These are phyloP conservation scores for Nebria ingens DNA, from an alignment of 1,140 invertebrate species.

Conservation along the genomic window DNA sequence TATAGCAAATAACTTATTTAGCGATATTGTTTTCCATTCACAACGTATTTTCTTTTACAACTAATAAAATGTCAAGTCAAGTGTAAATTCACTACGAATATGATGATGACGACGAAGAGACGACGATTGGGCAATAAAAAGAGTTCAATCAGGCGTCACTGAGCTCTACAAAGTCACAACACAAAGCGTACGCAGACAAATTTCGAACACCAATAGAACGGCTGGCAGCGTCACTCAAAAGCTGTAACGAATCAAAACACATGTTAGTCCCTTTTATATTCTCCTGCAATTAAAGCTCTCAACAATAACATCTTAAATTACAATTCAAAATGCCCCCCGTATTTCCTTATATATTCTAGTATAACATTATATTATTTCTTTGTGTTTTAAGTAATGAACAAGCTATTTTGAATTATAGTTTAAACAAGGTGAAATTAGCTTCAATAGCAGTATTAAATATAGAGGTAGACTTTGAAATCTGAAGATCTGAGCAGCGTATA, in stretches of 20 bases:
- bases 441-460: too few species aligned
- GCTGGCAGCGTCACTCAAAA: slow-evolving; percentile 40
- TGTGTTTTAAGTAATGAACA: too few species aligned
- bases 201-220: neutral
- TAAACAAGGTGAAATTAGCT: too few species aligned
- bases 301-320: neutral
- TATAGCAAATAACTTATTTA: slow-evolving; percentile 5
- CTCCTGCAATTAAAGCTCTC: too few species aligned
- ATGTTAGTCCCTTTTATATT: too few species aligned
- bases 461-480: too few species aligned
- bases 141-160: neutral
- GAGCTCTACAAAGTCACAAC: neutral
- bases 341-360: neutral
- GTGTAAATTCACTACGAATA: neutral
- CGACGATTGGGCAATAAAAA: neutral
- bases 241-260: slow-evolving; percentile 28
- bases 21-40: neutral
- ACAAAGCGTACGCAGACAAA: slow-evolving; percentile 2
- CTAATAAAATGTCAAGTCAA: neutral
- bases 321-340: neutral
- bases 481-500: too few species aligned
- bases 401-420: too few species aligned
- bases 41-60: neutral
- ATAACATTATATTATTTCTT: too few species aligned
- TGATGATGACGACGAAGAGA: neutral